Evolutionary conservation across 2,113 vertebrate genomes (phyloP).

Genomic region (Dasyornis broadbenti): DNA sequence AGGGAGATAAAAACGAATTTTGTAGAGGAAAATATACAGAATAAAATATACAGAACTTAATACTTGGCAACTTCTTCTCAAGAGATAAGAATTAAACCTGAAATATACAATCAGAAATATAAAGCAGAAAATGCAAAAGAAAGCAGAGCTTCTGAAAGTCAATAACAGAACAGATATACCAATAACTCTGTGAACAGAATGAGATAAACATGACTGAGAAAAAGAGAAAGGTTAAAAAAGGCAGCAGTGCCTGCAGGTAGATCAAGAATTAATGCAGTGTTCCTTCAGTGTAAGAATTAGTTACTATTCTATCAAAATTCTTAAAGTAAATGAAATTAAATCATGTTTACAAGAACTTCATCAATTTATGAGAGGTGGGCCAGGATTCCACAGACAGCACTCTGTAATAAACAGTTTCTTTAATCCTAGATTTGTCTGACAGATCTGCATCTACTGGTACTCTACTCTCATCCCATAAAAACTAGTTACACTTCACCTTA

Average conservation of each 20-base stretch:
- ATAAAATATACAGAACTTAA: neutral
- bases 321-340: neutral
- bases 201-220: neutral
- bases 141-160: neutral
- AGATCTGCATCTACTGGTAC: neutral
- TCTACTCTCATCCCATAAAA: neutral
- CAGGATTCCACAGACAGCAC: neutral
- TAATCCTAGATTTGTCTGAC: neutral
- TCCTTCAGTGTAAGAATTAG: neutral
- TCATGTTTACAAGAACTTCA: neutral
- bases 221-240: neutral
- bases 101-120: neutral
- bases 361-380: neutral
- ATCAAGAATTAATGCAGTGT: neutral
- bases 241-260: neutral
- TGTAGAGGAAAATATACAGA: neutral
- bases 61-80: neutral
- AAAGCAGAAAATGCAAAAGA: neutral
- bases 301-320: neutral
- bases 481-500: neutral
- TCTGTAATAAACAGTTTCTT: neutral
- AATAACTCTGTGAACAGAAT: neutral
- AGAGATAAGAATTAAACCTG: neutral
- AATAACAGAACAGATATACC: neutral
- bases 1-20: neutral